Evolutionary conservation across 2,888 invertebrate species (phyloP), one percentile per base, ranked within the genome.

Genomic region (Archips xylosteana): DNA sequence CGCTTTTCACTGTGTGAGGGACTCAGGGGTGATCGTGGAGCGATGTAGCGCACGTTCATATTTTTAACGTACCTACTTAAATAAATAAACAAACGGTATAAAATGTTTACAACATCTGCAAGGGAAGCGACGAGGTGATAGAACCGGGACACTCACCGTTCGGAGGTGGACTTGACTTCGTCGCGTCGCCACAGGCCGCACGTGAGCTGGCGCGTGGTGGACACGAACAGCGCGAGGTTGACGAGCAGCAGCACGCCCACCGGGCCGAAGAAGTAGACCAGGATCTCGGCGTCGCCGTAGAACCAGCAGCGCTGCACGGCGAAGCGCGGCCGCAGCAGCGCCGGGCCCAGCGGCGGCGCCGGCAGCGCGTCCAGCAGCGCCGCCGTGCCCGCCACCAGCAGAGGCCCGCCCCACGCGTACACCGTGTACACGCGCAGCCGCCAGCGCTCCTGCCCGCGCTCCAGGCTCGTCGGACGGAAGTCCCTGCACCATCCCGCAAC

Each of bases 161-260:
- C 93, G 12, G 92, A 91, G 45, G 97, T 97, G 64, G 97, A 97
- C 94, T 98, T 98, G 81, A 97, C 97, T 81, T 97, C 96, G 89
- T 98, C 98, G 76, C 97, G 96, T 85, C 97, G 97, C 98, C 98
- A 98, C 64, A 98, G 94, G 64, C 98, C 98, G 88, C 98, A 98
- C 34, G 98, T 98, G 79, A 98, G 94, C 94, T 98, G 97, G 75
- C 97, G 95, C 67, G 98, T 97, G 49, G 98, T 98, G 76, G 97
- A 96, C 45, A 96, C 95, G 90, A 98, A 98, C 75, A 98, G 95
- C 74, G 97, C 94, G 75, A 98, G 95, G 89, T 98, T 98, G 78
- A 97, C 95, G 79, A 96, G 95, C 78, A 98, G 94, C 77, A 98
- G 95, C 76, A 97, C 95, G 73, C 97, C 98, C 78, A 98, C 96